Evolutionary conservation across 2,888 invertebrate species (phyloP).

Genomic region (Hypsopygia costalis): DNA sequence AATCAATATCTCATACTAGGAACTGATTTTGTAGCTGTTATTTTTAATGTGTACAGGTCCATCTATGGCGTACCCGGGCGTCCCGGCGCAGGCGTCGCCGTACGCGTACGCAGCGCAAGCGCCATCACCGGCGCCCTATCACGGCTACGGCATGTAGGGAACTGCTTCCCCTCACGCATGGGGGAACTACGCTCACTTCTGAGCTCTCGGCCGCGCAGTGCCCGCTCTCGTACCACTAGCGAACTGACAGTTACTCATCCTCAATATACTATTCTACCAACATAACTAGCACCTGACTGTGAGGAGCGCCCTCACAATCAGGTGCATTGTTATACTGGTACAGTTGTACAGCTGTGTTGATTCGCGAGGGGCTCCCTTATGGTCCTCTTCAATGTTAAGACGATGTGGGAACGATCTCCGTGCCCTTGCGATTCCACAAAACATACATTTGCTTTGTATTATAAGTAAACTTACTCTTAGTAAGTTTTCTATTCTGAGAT

Average conservation of each 20-base stretch:
- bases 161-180: conserved; percentile 28
- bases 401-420: conserved; percentile 19
- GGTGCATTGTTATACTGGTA: no score
- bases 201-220: conserved; percentile 17
- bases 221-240: no score
- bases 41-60: conserved; percentile 47
- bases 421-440: conserved; percentile 31
- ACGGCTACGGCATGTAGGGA: conserved; percentile 79
- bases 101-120: conserved; percentile 78
- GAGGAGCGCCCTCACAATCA: no score
- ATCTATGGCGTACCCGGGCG: conserved; percentile 71
- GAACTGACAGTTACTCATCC: no score
- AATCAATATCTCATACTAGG: no score
- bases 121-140: conserved; percentile 76
- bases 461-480: conserved; percentile 13
- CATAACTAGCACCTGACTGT: no score
- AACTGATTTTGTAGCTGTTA: no score
- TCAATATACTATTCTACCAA: no score
- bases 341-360: no score
- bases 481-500: conserved; percentile 17
- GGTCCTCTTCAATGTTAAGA: conserved; percentile 1
- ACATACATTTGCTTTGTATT: conserved; percentile 11
- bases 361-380: background rate
- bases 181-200: conserved; percentile 36
- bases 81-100: conserved; percentile 63